A percentile compares a stretch with the other conserved stretches of the same genome.
phyloP scores from a whole-genome alignment of 64 coral and sea anemone species.

The Porites australiensis region DNA sequence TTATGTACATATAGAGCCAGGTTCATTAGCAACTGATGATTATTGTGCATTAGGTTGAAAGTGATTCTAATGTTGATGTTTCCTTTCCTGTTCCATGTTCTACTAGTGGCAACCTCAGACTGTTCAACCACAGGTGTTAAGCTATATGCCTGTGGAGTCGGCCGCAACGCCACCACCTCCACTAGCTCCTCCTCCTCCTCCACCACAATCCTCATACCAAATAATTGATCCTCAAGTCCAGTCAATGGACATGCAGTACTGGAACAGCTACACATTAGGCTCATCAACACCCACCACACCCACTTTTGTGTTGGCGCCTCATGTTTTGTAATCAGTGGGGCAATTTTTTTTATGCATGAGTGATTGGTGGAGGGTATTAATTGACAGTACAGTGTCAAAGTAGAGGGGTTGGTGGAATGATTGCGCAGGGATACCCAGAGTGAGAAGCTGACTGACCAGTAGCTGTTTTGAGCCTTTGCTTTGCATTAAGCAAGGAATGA shows the following conservation, averaged over 20 bases:
- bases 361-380: not conserved
- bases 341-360: slow-evolving; percentile 6
- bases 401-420: not conserved
- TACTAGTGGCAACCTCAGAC: slow-evolving; percentile 70
- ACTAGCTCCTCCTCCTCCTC: slow-evolving; percentile 42
- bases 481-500: not conserved
- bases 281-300: slow-evolving; percentile 30
- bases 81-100: slow-evolving; percentile 58
- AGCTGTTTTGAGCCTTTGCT: not conserved
- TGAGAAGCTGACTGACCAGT: not conserved
- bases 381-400: slow-evolving; percentile 13
- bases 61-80: slow-evolving; percentile 40
- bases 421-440: not conserved
- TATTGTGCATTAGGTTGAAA: not conserved
- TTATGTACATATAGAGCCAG: too few relatives aligned
- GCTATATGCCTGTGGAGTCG: slow-evolving; percentile 74
- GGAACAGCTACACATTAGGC: slow-evolving; percentile 54
- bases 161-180: slow-evolving; percentile 70
- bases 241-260: slow-evolving; percentile 66
- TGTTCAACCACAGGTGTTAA: slow-evolving; percentile 55
- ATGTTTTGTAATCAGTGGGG: slow-evolving; percentile 16
- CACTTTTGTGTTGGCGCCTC: slow-evolving; percentile 28
- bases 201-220: slow-evolving; percentile 55
- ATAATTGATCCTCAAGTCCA: slow-evolving; percentile 57
- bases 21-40: not conserved